Base-by-base conservation (phyloP, 1,140 invertebrate species). In the Coelopa frigida region DNA sequence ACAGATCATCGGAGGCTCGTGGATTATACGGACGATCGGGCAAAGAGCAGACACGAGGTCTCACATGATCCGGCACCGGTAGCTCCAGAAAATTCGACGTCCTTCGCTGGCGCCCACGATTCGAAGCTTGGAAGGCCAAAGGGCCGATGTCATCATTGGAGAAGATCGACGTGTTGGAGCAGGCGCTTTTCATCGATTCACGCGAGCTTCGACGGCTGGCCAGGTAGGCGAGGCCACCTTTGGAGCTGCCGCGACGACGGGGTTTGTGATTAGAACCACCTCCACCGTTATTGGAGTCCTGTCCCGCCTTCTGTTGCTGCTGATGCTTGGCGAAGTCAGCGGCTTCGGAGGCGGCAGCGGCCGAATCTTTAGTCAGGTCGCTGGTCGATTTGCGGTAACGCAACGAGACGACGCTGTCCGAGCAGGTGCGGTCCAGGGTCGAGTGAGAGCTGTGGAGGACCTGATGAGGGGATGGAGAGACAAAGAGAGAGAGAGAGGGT, bases 81-180 rank as follows among this genome's bases (percentile, higher is more conserved):
- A 90, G 70, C 68, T 89, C 87, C n/a, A 90, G 70, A 63, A 89
- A 89, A 69, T 90, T 90, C 1, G 85, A 89, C 3, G 85, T 88
- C 41, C 87, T 72, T 5, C 87, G 71, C 59, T 88, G 84, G 14
- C 84, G 73, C 10, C 80, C 81, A 4, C 84, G 75, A 45, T 80
- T 79, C 33, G 84, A 84, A 48, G 80, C 80, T 54, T 80, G 84
- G 58, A 87, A 87, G 41, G 66, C 55, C 11, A 88, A 61, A 0
- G 85, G 86, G 8, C 84, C 85, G 29, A 87, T 78, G 51, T 86
- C 85, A 57, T 88, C 85, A 45, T 77, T 78, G 0, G 77, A 79
- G 44, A 75, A 70, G 3, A 73, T 71, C 4, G 78, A 79, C 32
- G 76, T 72, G 36, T 84, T 81, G 6, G 84, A 85, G 44, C 75